These are phyloP conservation scores for Trichopoda pennipes DNA, from an alignment of 2,888 invertebrate genomes.

Conservation along the genomic window DNA sequence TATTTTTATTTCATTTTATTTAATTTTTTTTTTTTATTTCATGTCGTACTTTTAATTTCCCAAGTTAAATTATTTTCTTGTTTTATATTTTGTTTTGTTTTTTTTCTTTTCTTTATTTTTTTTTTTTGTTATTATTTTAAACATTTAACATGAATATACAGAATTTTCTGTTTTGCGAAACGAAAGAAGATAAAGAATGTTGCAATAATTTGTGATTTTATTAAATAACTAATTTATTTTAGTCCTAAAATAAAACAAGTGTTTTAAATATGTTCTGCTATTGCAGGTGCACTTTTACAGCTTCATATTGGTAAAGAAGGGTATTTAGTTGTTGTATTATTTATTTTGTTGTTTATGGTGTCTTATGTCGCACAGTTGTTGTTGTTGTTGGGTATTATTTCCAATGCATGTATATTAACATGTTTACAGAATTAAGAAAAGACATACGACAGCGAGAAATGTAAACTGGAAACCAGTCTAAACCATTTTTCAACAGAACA, in stretches of 20 bases:
- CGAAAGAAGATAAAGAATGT: constrained; percentile 8
- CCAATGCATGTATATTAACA: not conserved
- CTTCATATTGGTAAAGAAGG: constrained; percentile 44
- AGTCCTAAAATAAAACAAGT: not conserved
- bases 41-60: constrained; percentile 9
- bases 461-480: constrained; percentile 10
- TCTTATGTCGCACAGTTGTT: constrained; percentile 31
- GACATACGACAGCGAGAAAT: not conserved
- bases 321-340: constrained; percentile 37
- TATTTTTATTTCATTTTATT: constrained; percentile 9
- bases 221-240: constrained; percentile 41
- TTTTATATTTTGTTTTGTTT: constrained; percentile 20
- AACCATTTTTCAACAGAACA: constrained; percentile 20
- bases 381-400: constrained; percentile 27
- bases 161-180: constrained; percentile 30
- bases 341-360: constrained; percentile 16
- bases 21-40: not conserved
- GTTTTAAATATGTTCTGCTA: not conserved
- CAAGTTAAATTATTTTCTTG: not conserved
- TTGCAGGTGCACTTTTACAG: constrained; percentile 67
- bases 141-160: not conserved
- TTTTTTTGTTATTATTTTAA: constrained; percentile 9
- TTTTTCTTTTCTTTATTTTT: constrained; percentile 6
- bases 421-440: constrained; percentile 11
- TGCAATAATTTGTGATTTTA: constrained; percentile 31